These are phyloP conservation scores for Chitala chitala DNA, from an alignment of 2,113 vertebrate species.

Conservation along the genomic window DNA sequence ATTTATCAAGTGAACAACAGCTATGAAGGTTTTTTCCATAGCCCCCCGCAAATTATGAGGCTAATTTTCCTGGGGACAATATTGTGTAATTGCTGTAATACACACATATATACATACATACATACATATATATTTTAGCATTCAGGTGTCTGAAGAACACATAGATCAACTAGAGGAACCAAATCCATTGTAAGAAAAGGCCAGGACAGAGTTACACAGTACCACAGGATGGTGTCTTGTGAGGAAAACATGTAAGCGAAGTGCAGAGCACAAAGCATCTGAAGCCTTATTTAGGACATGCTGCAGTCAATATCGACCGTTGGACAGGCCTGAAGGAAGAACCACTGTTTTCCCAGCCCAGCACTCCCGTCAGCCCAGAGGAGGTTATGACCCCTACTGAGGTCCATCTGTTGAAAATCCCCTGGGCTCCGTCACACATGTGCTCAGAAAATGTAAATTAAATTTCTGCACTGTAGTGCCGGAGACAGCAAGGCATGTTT, in stretches of 20 bases:
- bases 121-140: not conserved
- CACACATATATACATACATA: no score
- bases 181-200: not conserved
- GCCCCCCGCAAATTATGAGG: no score
- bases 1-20: no score
- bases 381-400: conserved; percentile 23
- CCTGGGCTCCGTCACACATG: no score
- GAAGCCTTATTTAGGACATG: conserved; percentile 51
- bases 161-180: not conserved
- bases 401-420: conserved; percentile 11
- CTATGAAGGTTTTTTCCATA: no score
- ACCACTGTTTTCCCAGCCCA: not conserved
- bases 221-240: conserved; percentile 36
- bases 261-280: conserved; percentile 34
- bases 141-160: conserved; percentile 8
- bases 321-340: conserved; percentile 36
- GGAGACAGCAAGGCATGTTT: conserved; percentile 20
- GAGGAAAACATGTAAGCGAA: conserved; percentile 50
- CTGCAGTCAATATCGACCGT: conserved; percentile 52
- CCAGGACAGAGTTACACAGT: not conserved
- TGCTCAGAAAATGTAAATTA: conserved; percentile 21
- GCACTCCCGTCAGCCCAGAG: conserved; percentile 17
- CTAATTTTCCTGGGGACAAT: no score
- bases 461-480: not conserved
- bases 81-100: no score